Evolutionary conservation across 2,797 vertebrate genomes (phyloP), one percentile per base, ranked within the genome.

Genomic region (Alosa sapidissima): DNA sequence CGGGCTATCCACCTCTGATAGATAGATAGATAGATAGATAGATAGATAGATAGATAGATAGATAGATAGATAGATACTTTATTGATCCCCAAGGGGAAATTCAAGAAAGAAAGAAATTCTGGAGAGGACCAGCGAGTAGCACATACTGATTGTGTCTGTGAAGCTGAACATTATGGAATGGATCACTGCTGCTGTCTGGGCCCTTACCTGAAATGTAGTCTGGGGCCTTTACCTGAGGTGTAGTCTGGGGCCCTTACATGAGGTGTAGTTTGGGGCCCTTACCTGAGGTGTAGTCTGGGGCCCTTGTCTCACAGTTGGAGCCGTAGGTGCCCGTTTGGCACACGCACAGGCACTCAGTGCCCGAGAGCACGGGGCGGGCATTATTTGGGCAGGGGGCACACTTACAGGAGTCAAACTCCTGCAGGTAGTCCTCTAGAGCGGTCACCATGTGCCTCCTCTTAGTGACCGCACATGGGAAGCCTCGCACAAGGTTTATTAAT

Each of bases 341-440:
- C 28, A 97, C 87, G 68, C 98, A 99, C 68, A 96, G 90, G 89
- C 98, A 99, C 83, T 97, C 95, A 0, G 93, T 97, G 28, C 96
- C 96, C 0, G 93, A 93, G n/a, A 99, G 95, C 3, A 95, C 89
- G 0, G 96, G 90, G 0, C 41, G 91, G 85, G 91, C 98, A 0
- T 97, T 98, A 88, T 98, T 98, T 45, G 97, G 97, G 54, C 98
- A 99, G 0, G 96, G 97, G 0, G 94, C 89, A 0, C 98, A 99
- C 65, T 89, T 96, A 87, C 98, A 99, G 3, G 96, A 92, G 85
- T 98, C 97, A 62, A 96, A 97, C 83, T 91, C 95, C 19, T 92
- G 90, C 83, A 87, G 62, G 0, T 97, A 96, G 21, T 97, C 96
- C 72, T 86, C 52, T 86, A 98, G 93, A 0, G 98, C 98, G 90